phyloP scores from a whole-genome alignment of 2,113 vertebrate species.

The Uria aalge region DNA sequence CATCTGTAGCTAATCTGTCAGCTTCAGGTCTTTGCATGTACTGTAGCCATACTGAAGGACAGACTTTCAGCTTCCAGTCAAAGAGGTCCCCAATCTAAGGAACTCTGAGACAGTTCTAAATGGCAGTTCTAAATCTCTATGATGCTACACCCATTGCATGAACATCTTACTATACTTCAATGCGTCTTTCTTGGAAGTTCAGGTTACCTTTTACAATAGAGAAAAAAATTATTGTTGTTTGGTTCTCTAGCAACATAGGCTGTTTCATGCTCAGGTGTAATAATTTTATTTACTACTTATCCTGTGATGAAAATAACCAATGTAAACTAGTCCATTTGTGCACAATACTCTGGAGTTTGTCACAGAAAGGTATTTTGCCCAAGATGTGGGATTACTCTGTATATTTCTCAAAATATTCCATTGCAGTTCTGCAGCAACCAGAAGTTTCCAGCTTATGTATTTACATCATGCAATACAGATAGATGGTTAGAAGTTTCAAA shows the following conservation, averaged over 20 bases:
- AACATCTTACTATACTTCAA: neutral
- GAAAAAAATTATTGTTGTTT: neutral
- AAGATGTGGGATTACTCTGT: neutral
- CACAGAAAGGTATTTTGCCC: neutral
- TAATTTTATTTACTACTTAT: neutral
- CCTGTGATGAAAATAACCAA: neutral
- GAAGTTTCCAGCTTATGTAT: neutral
- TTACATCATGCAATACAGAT: neutral
- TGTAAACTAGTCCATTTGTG: neutral
- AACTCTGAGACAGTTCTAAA: neutral
- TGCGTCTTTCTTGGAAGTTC: neutral
- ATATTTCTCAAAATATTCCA: neutral
- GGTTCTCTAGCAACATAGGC: neutral
- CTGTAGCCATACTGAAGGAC: neutral
- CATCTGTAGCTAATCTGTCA: neutral
- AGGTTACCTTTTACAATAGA: neutral
- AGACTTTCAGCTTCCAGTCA: neutral
- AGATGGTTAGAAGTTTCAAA: neutral
- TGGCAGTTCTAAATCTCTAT: neutral
- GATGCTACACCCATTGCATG: neutral
- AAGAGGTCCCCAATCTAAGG: neutral
- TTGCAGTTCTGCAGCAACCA: neutral
- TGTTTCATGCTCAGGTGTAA: neutral
- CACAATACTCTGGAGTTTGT: neutral
- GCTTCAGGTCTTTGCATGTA: neutral